A percentile compares a stretch with the other conserved stretches of the same genome.
Conservation (phyloP, 2,888 invertebrate species). For the Venusia cambrica region DNA sequence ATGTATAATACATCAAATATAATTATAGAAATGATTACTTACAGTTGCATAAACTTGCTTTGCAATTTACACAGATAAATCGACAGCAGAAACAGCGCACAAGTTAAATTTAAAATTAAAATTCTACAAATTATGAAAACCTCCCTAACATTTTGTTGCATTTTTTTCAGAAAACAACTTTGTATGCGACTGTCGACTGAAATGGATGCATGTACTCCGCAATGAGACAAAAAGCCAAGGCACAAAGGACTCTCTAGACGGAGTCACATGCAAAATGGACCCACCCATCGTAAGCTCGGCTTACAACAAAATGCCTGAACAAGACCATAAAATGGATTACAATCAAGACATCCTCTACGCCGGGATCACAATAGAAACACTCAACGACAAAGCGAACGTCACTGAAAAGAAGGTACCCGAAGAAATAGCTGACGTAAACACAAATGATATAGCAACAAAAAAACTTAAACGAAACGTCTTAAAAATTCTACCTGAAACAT, state of each 20-base stretch:
- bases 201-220: conserved; percentile 88
- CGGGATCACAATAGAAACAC: conserved; percentile 58
- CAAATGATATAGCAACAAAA: conserved; percentile 51
- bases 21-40: no score
- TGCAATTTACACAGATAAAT: no score
- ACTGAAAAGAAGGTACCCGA: conserved; percentile 54
- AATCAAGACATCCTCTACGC: conserved; percentile 62
- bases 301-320: conserved; percentile 66
- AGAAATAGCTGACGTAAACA: conserved; percentile 41
- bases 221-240: conserved; percentile 88
- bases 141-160: conserved; percentile 4
- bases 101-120: no score
- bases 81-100: no score
- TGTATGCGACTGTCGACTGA: conserved; percentile 90
- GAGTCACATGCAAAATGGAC: conserved; percentile 86
- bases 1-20: no score
- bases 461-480: conserved; percentile 62
- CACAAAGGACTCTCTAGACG: conserved; percentile 85
- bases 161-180: conserved; percentile 88
- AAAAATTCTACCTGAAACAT: conserved; percentile 63
- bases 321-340: conserved; percentile 56
- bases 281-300: conserved; percentile 70
- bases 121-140: no score
- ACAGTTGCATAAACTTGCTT: no score
- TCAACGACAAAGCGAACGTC: conserved; percentile 55